Evolutionary conservation across 2,888 invertebrate species (phyloP).

Genomic region (Eretmocerus hayati): DNA sequence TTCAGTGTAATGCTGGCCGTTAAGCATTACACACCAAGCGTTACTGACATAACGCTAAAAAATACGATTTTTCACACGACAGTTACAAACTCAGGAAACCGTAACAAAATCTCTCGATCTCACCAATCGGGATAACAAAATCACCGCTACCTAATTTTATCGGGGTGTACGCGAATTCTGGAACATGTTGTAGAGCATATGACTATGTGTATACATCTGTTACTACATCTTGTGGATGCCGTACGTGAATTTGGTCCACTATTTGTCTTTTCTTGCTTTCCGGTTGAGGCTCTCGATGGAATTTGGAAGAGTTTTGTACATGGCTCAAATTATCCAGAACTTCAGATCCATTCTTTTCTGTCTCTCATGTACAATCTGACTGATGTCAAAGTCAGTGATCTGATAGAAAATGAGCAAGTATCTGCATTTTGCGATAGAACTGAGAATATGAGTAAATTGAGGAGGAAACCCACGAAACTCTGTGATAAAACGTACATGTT

Average conservation of each 20-base stretch:
- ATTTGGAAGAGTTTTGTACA: constrained; percentile 20
- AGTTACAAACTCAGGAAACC: too few relatives aligned
- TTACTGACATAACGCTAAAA: too few relatives aligned
- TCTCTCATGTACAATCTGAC: constrained; percentile 5
- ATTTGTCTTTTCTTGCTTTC: constrained; percentile 22
- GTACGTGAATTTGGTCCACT: constrained; percentile 24
- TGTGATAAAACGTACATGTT: not conserved
- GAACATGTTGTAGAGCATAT: too few relatives aligned
- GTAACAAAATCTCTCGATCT: too few relatives aligned
- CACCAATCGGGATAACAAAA: too few relatives aligned
- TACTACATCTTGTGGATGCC: constrained; percentile 24
- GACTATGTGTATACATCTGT: constrained; percentile 23
- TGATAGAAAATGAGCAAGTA: not conserved
- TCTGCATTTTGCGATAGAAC: not conserved
- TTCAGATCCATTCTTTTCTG: constrained; percentile 4
- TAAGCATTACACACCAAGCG: too few relatives aligned
- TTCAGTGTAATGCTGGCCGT: too few relatives aligned
- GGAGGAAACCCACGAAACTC: not conserved
- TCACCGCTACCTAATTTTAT: too few relatives aligned
- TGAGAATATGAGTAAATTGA: not conserved
- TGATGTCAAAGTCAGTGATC: not conserved
- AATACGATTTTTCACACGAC: too few relatives aligned
- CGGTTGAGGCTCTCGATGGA: constrained; percentile 25
- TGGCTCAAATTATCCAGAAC: constrained; percentile 11
- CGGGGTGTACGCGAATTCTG: too few relatives aligned